Evolutionary conservation across 2,888 invertebrate genomes (phyloP), one percentile per base, ranked within the genome.

Genomic region (Tridacna crocea): DNA sequence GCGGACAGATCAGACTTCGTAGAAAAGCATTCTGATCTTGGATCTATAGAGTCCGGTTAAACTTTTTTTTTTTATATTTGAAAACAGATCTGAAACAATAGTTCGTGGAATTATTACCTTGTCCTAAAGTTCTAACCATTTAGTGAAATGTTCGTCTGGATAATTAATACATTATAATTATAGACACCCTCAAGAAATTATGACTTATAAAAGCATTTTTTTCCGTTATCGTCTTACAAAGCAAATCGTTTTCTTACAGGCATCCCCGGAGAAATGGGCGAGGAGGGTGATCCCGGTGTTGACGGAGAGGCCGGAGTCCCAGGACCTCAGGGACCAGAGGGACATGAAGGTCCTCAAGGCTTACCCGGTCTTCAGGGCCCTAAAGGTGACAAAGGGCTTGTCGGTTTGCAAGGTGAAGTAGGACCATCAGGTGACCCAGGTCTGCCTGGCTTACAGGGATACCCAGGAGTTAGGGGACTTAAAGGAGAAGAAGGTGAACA

Each of bases 341-440:
- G 86, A 47, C n/a, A 75, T 51, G 70, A 61, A 15, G 86, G 83
- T 19, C 86, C 78, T 58, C 78, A 77, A 47, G 87, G 87, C 47
- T 82, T 76, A 66, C 79, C 77, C 0, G 87, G 87, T 36, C 58
- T 63, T 11, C 36, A 26, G 19, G 87, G 87, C 19, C 72, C 36
- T 4, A 77, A 70, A 15, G 87, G 87, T 19, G 76, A 77, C 24
- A 17, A 3, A 0, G 86, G 86, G 24, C 24, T 55, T 8, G 46
- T 60, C 11, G 86, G 86, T 19, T 24, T 77, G 26, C 72, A 58
- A 8, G 85, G 85, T 8, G 15, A 46, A 36, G 46, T 60, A 15
- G 86, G 86, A 19, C 47, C 79, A 26, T 65, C 65, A 8, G 85
- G 85, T 8, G 15, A 46, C 4, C 17, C 19, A 6, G 85, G 85